Base-by-base conservation (phyloP, 2,113 vertebrate genomes). In the Plecturocebus donacophilus region DNA sequence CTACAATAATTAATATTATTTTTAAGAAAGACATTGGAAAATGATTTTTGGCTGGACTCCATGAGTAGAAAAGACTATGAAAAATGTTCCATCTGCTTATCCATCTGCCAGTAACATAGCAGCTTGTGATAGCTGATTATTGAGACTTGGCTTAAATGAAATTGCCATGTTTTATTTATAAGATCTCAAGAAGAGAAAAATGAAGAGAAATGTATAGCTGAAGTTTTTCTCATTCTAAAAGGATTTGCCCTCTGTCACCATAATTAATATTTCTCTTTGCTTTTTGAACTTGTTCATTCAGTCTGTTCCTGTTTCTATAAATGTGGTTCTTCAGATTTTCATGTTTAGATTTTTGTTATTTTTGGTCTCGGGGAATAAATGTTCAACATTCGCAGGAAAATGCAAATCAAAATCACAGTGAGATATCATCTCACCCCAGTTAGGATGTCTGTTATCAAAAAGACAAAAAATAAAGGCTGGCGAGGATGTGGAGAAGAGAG, bases 31-130 rank as follows among this genome's bases (percentile, higher is more conserved):
- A 85, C n/a, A 79, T 19, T 96, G 77, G 91, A 94, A 91, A 90
- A 83, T 93, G 40, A 70, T 77, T 96, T 93, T 96, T 96, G 92
- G 82, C 54, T 96, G 47, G 71, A 70, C 23, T 95, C 47, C 61
- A 86, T 87, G n/a, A 95, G 52, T 52, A 95, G 86, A 95, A 97
- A 95, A 97, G 94, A 71, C 96, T 95, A 12, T 97, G 94, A 90
- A 95, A 92, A 92, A 91, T 70, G 66, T 82, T 94, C 94, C 79
- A 64, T 97, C 90, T 98, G 95, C 76, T 96, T 96, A 70, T 96
- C 80, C 64, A 75, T 95, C 96, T 98, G 94, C 66, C 76, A 75
- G 77, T 94, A 89, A 47, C 94, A 95, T 52, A 94, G 90, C 71
- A 92, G 16, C 95, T 94, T 94, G 73, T 93, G 40, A 90, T 76